Evolutionary conservation across 1,140 invertebrate species (phyloP), one percentile per base, ranked within the genome.

Genomic region (Bilobella aurantiaca): DNA sequence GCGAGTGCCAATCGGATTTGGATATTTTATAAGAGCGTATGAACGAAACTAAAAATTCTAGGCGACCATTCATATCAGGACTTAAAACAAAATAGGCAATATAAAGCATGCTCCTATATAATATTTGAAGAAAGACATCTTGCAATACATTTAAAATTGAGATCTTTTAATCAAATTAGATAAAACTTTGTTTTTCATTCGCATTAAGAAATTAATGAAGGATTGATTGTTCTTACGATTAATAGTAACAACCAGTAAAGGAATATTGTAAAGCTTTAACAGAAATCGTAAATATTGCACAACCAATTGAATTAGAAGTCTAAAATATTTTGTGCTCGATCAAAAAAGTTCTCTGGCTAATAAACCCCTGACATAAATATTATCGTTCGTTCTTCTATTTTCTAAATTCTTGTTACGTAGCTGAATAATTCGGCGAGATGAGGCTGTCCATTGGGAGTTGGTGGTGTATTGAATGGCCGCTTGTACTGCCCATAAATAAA

Each of bases 381-480:
- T n/a, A n/a, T n/a, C n/a, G n/a, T n/a, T n/a, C n/a, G n/a, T n/a
- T n/a, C n/a, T n/a, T n/a, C n/a, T n/a, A n/a, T n/a, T n/a, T n/a
- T n/a, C n/a, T n/a, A 61, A 60, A 32, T 66, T 2, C 14, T 53
- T 53, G 49, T 23, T 53, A 62, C 34, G 30, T 46, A 28, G 32
- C 21, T 56, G 69, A 71, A 49, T 71, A 71, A 25, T 34, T 49
- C 5, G 69, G 23, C 2, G 69, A 71, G 31, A 71, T 64, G n/a
- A 71, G 62, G 42, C 64, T 68, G 47, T 71, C 69, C 69, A 71
- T 71, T 3, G 63, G 67, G 1, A 68, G 28, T 23, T 62, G 69
- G 34, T 63, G 62, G 30, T 32, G 31, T 21, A 27, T 57, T 58
- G 37, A 60, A 58, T 61, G 32, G 34, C 63, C 63, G 31, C 31